A percentile compares a stretch with the other conserved stretches of the same genome.
Conservation (phyloP, 2,113 vertebrate species). For the Brachyhypopomus gauderio region DNA sequence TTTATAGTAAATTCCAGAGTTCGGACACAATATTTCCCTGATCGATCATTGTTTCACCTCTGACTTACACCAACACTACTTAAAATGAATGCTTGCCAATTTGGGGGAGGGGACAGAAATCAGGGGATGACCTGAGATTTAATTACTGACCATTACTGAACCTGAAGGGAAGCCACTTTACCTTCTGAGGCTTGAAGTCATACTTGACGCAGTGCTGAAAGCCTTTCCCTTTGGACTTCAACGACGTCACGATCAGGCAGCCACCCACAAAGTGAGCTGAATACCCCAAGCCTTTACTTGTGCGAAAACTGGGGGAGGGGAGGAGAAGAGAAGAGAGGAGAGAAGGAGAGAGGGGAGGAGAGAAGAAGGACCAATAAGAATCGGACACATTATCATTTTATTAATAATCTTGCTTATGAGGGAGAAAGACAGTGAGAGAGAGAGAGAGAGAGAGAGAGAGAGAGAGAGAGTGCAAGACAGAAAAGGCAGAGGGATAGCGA, state of each 20-base stretch:
- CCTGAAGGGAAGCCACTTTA: constrained; percentile 58
- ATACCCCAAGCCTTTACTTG: constrained; percentile 96
- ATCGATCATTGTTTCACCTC: too few species aligned
- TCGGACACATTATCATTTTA: neutral
- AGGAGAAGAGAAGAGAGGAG: constrained; percentile 17
- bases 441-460: too few species aligned
- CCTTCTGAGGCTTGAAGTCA: constrained; percentile 99
- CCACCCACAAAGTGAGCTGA: constrained; percentile 97
- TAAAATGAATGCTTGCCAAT: too few species aligned
- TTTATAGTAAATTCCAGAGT: too few species aligned
- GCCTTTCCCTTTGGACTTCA: constrained; percentile 98
- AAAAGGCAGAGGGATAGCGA: too few species aligned
- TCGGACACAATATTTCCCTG: too few species aligned
- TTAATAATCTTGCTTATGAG: neutral
- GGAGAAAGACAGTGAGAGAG: too few species aligned
- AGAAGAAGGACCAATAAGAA: constrained; percentile 13
- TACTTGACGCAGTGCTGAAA: constrained; percentile 99
- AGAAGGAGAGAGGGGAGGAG: neutral
- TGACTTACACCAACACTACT: too few species aligned
- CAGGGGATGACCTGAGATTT: too few species aligned
- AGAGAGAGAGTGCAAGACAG: too few species aligned
- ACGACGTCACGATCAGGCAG: constrained; percentile 94
- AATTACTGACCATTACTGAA: neutral
- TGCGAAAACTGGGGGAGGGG: constrained; percentile 84
- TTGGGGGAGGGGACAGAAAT: too few species aligned